These are phyloP conservation scores for Melolontha melolontha DNA, from an alignment of 2,888 invertebrate species.

Conservation along the genomic window DNA sequence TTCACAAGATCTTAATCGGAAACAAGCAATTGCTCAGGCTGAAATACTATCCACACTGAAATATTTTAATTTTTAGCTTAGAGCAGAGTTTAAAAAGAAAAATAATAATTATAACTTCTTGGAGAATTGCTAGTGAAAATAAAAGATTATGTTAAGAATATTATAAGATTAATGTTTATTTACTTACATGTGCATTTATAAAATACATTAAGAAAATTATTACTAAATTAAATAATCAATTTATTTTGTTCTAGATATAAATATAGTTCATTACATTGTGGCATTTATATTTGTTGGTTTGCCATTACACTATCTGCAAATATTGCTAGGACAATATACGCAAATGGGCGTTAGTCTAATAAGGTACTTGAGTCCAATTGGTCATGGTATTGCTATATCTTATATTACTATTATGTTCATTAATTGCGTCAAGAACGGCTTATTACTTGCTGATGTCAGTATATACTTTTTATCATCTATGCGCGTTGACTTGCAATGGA, in stretches of 20 bases:
- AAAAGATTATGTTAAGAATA: no score
- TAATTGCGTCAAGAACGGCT: conserved; percentile 37
- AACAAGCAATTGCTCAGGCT: no score
- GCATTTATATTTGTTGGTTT: conserved; percentile 45
- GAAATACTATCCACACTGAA: no score
- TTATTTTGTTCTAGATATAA: conserved; percentile 7
- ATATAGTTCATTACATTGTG: conserved; percentile 32
- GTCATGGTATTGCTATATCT: conserved; percentile 47
- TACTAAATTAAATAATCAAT: no score
- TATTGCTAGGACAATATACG: conserved; percentile 50
- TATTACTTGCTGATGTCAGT: conserved; percentile 43
- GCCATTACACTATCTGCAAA: conserved; percentile 49
- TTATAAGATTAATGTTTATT: no score
- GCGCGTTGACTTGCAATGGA: conserved; percentile 44
- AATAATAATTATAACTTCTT: no score
- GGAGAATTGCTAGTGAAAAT: no score
- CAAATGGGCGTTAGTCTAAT: conserved; percentile 45
- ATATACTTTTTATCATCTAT: conserved; percentile 46
- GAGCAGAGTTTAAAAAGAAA: no score
- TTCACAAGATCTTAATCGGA: no score
- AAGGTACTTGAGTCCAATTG: conserved; percentile 48
- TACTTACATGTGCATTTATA: no score
- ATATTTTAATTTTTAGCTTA: no score
- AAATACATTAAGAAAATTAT: no score
- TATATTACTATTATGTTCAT: conserved; percentile 41